Conservation (phyloP, 2,113 vertebrate genomes). For the Pholis gunnellus region DNA sequence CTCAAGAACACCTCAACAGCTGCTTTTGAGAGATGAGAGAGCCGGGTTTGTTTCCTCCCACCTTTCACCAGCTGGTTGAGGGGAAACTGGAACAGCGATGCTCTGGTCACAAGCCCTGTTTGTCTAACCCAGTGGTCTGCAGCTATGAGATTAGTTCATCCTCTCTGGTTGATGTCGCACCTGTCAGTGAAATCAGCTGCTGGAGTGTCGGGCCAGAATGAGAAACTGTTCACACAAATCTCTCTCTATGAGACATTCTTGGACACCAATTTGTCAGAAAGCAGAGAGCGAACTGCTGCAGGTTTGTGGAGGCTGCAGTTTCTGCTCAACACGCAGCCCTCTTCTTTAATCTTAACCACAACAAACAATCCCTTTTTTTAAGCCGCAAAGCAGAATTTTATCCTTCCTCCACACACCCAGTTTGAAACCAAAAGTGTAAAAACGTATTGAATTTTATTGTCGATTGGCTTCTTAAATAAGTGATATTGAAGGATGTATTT, state of each 20-base stretch:
- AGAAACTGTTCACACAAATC: constrained; percentile 38
- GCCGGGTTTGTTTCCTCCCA: constrained; percentile 12
- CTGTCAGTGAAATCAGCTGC: constrained; percentile 37
- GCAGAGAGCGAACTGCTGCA: constrained; percentile 6
- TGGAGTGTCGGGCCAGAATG: not conserved
- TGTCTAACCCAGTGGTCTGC: constrained; percentile 46
- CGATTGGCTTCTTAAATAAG: not conserved
- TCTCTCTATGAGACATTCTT: constrained; percentile 17
- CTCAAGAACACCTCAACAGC: constrained; percentile 34
- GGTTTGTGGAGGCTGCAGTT: not conserved
- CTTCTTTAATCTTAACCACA: constrained; percentile 26
- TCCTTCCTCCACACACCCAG: constrained; percentile 6
- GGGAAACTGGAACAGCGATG: constrained; percentile 17
- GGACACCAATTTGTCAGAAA: not conserved
- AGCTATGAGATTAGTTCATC: constrained; percentile 49
- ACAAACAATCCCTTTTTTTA: not conserved
- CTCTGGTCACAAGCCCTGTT: constrained; percentile 29
- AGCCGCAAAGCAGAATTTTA: not conserved
- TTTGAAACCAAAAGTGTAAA: not conserved
- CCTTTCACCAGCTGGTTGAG: constrained; percentile 25
- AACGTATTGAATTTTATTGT: not conserved
- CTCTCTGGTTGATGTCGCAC: constrained; percentile 34
- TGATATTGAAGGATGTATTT: not conserved
- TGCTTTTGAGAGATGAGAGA: constrained; percentile 36
- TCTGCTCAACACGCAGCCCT: constrained; percentile 5